Conservation (phyloP, 2,888 invertebrate species). For the Prenolepis imparis region DNA sequence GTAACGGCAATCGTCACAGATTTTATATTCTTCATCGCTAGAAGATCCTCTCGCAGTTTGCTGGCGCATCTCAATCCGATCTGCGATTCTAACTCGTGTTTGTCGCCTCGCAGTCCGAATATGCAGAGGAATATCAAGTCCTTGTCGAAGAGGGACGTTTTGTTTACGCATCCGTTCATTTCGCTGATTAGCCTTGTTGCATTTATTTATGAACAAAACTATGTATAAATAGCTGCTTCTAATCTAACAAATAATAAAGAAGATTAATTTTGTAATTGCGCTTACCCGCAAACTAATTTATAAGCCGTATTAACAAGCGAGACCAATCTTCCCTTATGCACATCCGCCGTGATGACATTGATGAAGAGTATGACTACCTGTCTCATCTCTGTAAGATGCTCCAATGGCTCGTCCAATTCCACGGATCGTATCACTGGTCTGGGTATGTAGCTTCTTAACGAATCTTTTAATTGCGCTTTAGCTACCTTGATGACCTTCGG, state of each 20-base stretch:
- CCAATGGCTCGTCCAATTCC: constrained; percentile 90
- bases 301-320: constrained; percentile 87
- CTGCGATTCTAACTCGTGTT: constrained; percentile 90
- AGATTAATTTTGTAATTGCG: background rate
- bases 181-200: constrained; percentile 85
- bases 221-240: background rate
- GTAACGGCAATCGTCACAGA: constrained; percentile 90
- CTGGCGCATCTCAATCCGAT: constrained; percentile 90
- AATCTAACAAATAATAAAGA: background rate
- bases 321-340: constrained; percentile 86
- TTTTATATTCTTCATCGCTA: constrained; percentile 86
- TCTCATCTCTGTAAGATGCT: constrained; percentile 91
- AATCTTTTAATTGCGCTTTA: constrained; percentile 84
- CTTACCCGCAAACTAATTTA: constrained; percentile 86
- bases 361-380: constrained; percentile 91
- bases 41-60: constrained; percentile 87
- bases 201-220: background rate
- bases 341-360: constrained; percentile 87
- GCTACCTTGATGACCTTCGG: constrained; percentile 86
- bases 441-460: constrained; percentile 88
- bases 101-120: constrained; percentile 91
- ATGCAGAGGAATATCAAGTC: constrained; percentile 91
- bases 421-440: constrained; percentile 89
- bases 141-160: constrained; percentile 91
- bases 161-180: constrained; percentile 89